phyloP scores from a whole-genome alignment of 2,797 vertebrate genomes.

The Myotis findleyi region DNA sequence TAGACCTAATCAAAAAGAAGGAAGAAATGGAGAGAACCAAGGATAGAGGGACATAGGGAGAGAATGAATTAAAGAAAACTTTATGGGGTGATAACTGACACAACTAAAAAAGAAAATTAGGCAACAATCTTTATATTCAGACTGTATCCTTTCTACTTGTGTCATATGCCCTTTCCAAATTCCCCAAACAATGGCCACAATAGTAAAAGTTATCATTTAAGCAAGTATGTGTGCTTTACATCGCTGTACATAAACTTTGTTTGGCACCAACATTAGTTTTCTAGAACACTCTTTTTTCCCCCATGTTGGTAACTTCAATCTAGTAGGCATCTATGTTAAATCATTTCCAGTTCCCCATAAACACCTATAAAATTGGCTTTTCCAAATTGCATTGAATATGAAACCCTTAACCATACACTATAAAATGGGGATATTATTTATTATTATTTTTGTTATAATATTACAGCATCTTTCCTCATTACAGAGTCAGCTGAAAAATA shows the following conservation, averaged over 20 bases:
- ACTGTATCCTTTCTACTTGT: not conserved
- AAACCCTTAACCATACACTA: not conserved
- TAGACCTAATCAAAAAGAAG: not conserved
- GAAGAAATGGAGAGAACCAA: accelerated
- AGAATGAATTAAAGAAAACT: not conserved
- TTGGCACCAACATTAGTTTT: not conserved
- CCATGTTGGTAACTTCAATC: not conserved
- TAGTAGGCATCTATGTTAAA: not conserved
- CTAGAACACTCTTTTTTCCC: not conserved
- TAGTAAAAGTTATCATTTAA: not conserved
- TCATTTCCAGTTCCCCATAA: not conserved
- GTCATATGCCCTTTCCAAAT: not conserved
- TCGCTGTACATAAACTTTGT: not conserved
- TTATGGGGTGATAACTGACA: not conserved
- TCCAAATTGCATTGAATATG: not conserved
- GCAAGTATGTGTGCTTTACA: not conserved
- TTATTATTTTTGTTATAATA: slow-evolving; percentile 42
- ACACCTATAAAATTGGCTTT: not conserved
- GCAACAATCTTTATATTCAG: not conserved
- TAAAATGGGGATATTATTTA: not conserved
- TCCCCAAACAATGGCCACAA: not conserved
- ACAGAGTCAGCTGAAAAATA: slow-evolving; percentile 44
- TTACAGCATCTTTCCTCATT: not conserved
- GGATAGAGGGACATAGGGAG: not conserved
- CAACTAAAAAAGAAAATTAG: not conserved